Percentiles rank a stretch among this genome's conserved stretches.
Evolutionary conservation across 2,113 vertebrate species (phyloP).

Genomic region (Origma solitaria): DNA sequence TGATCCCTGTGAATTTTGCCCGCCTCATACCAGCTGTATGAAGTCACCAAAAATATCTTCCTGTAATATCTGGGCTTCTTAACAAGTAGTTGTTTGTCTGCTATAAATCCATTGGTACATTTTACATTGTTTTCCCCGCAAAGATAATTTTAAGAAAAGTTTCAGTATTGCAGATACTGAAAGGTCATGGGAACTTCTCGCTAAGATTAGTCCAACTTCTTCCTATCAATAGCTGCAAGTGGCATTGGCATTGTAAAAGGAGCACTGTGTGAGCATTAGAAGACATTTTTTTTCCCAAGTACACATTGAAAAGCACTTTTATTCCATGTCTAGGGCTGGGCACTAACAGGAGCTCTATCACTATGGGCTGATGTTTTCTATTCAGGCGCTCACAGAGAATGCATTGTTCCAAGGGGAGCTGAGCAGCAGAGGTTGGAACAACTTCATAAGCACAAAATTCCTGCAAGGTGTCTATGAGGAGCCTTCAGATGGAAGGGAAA

Average conservation of each 20-base stretch:
- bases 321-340: conserved; percentile 11
- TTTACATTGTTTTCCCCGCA: neutral
- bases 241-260: conserved; percentile 38
- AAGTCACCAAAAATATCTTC: neutral
- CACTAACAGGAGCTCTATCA: conserved; percentile 21
- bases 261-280: conserved; percentile 47
- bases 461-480: neutral
- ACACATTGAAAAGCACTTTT: conserved; percentile 50
- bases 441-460: conserved; percentile 28
- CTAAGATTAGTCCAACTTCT: conserved; percentile 34
- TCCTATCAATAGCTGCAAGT: conserved; percentile 22
- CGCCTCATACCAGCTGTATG: neutral
- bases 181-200: conserved; percentile 62
- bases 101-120: neutral
- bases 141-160: conserved; percentile 39
- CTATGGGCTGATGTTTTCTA: conserved; percentile 53
- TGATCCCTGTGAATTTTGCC: neutral
- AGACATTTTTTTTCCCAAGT: neutral
- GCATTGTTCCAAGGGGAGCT: neutral
- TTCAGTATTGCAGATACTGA: neutral
- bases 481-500: neutral
- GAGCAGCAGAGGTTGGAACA: conserved; percentile 15
- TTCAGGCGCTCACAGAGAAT: conserved; percentile 44
- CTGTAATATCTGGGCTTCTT: neutral
- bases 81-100: neutral